Evolutionary conservation across 2,888 invertebrate species (phyloP).

Genomic region (Imbricaverruca yamaguchii): DNA sequence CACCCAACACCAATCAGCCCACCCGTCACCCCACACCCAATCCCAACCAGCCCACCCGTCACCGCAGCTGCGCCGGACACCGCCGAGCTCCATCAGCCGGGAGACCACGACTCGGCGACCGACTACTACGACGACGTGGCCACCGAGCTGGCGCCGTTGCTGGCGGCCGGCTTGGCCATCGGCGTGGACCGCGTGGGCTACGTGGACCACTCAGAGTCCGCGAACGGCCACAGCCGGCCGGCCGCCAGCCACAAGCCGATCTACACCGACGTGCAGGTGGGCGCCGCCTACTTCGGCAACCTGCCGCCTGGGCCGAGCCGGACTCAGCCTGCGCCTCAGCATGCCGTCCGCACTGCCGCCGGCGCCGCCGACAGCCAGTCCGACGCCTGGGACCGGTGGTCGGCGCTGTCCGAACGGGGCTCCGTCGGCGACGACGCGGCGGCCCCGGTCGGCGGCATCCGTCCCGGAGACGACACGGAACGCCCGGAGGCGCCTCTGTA

Average conservation of each 20-base stretch:
- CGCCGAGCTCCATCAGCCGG: too few relatives aligned
- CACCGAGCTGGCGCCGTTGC: slow-evolving; percentile 6
- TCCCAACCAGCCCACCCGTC: background rate
- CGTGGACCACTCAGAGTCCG: background rate
- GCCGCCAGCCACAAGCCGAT: background rate
- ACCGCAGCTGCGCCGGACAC: background rate
- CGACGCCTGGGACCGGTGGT: background rate
- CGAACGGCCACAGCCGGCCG: background rate
- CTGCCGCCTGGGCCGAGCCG: background rate
- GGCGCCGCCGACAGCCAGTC: background rate
- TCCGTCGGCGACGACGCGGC: background rate
- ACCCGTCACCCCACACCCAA: too few relatives aligned
- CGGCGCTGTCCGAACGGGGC: background rate
- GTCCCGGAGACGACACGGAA: too few relatives aligned
- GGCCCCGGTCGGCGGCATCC: background rate
- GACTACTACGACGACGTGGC: background rate
- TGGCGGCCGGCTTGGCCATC: background rate
- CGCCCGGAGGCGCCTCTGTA: background rate
- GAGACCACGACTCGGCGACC: background rate
- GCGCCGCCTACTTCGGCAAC: background rate
- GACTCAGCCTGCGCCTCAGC: background rate
- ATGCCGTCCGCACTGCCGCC: background rate
- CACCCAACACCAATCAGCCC: background rate
- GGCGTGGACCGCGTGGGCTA: background rate
- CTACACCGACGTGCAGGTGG: background rate